A percentile compares a stretch with the other conserved stretches of the same genome.
Evolutionary conservation across 1,140 invertebrate genomes (phyloP).

Genomic region (Ruditapes philippinarum): DNA sequence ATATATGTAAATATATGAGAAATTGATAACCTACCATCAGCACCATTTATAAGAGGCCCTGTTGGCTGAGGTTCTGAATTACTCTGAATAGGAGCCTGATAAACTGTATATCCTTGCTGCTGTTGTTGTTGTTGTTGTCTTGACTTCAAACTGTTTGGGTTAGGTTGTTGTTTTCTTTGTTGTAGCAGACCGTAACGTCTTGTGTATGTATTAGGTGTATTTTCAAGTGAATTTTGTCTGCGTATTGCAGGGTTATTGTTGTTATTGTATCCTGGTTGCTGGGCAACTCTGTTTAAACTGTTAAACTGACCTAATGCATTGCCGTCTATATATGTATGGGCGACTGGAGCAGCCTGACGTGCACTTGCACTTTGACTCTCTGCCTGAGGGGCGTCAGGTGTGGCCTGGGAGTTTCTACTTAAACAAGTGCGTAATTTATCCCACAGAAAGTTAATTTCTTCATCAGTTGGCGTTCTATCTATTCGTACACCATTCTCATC

Average conservation of each 20-base stretch:
- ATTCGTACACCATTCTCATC: constrained; percentile 81
- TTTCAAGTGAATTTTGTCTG: constrained; percentile 54
- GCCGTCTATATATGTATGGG: constrained; percentile 82
- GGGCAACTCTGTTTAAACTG: constrained; percentile 48
- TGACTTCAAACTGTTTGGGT: constrained; percentile 66
- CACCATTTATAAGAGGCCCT: not conserved
- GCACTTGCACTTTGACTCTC: constrained; percentile 8
- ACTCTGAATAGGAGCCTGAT: constrained; percentile 60
- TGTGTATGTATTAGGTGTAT: constrained; percentile 64
- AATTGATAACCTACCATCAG: constrained; percentile 48
- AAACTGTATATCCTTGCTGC: constrained; percentile 57
- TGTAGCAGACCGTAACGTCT: constrained; percentile 77
- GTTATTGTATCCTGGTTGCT: constrained; percentile 8
- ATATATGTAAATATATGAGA: too few relatives aligned
- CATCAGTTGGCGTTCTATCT: constrained; percentile 85
- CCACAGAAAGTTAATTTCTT: constrained; percentile 86
- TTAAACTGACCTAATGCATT: constrained; percentile 75
- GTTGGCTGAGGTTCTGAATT: constrained; percentile 48
- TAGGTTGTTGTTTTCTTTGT: constrained; percentile 73
- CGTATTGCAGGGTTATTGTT: not conserved
- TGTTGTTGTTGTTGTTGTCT: constrained; percentile 31
- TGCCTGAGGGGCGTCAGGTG: constrained; percentile 25
- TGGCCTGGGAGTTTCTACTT: constrained; percentile 68
- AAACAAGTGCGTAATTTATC: constrained; percentile 84
- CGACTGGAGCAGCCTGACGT: constrained; percentile 74